Base-by-base conservation (phyloP, 2,888 invertebrate species). In the Altica lythri region DNA sequence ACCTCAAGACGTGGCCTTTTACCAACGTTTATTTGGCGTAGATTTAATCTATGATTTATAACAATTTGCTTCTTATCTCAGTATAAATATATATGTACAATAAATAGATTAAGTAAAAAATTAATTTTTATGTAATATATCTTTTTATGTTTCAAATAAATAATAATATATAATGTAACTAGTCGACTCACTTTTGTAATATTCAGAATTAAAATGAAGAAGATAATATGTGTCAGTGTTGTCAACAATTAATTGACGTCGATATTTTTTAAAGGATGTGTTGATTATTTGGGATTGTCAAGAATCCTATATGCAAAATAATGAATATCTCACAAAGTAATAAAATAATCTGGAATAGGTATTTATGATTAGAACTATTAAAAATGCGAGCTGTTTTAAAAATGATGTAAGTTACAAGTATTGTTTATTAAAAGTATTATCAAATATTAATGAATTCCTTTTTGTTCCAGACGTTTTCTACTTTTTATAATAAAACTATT, bases 401-500 rank as follows among this genome's bases (percentile, higher is more conserved):
- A 30, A 27, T 44, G 44, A 30, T 44, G 44, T 44, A 44, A 44
- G 44, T 2, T 30, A 17, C 30, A 35, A 10, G 35, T 18, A 32
- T 8, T 29, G 13, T n/a, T 19, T 4, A 17, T 10, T 4, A 13
- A 17, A n/a, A n/a, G n/a, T n/a, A n/a, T n/a, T n/a, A n/a, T 38
- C 10, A 25, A 18, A 2, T 25, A 22, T 30, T 32, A 29, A 10
- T 35, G 4, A 13, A 49, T 53, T 44, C 53, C 57, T 46, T 48
- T 16, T 46, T 43, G n/a, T 64, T 66, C 47, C 35, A 70, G 70
- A 55, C 59, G 61, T 27, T 63, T 66, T 9, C 27, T 68, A 19
- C 55, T 67, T n/a, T 63, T 61, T 40, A 50, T 62, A n/a, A 55
- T 61, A 17, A 71, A 70, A 58, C 52, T 70, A 42, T 17, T 63